Conservation (phyloP, 2,888 invertebrate species). For the Latrodectus hesperus region DNA sequence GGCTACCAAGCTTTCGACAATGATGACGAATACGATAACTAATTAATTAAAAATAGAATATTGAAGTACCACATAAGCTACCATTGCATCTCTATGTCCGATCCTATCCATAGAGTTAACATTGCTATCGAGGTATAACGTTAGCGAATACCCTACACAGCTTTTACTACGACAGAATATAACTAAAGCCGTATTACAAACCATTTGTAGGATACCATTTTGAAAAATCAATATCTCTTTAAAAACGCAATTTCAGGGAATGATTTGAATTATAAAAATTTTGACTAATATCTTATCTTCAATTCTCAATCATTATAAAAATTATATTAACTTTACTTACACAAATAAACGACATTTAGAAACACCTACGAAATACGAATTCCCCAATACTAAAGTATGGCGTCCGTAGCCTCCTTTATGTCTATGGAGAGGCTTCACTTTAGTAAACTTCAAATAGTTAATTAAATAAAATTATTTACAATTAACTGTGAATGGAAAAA, state of each 20-base stretch:
- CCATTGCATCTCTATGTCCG: constrained; percentile 50
- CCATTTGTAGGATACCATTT: constrained; percentile 54
- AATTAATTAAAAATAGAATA: constrained; percentile 37
- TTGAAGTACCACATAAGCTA: constrained; percentile 14
- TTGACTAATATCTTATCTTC: constrained; percentile 12
- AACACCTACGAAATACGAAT: constrained; percentile 25
- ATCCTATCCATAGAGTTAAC: constrained; percentile 68
- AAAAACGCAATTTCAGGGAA: constrained; percentile 24
- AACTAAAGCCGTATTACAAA: constrained; percentile 40
- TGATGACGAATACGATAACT: constrained; percentile 45
- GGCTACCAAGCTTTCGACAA: constrained; percentile 65
- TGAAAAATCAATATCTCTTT: constrained; percentile 21
- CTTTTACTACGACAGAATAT: constrained; percentile 60
- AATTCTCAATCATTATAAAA: constrained; percentile 10
- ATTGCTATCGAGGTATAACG: constrained; percentile 69
- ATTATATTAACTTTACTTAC: constrained; percentile 6
- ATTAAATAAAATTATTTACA: not conserved
- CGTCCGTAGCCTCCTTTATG: constrained; percentile 65
- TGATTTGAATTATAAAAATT: constrained; percentile 24
- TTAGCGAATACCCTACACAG: constrained; percentile 68
- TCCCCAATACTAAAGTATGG: constrained; percentile 65
- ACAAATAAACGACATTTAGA: constrained; percentile 10
- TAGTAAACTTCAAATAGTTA: not conserved
- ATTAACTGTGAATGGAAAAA: not conserved
- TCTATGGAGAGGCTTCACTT: constrained; percentile 57